Evolutionary conservation across 1,140 invertebrate species (phyloP).

Genomic region (Lycorma delicatula): DNA sequence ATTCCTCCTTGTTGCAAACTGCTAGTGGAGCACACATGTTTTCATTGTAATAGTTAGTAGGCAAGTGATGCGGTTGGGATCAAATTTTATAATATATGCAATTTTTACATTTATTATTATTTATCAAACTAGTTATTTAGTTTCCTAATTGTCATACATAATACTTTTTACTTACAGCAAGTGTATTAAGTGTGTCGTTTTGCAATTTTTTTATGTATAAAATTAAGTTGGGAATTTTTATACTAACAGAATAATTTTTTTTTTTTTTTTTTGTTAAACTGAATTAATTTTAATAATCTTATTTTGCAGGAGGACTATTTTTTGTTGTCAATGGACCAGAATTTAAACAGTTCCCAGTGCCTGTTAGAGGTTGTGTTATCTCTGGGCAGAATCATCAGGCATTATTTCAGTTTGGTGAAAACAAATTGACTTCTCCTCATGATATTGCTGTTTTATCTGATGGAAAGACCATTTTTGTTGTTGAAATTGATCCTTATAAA

Average conservation of each 20-base stretch:
- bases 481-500: conserved; percentile 56
- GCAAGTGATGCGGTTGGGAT: too few species aligned
- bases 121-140: too few species aligned
- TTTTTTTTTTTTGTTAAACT: neutral
- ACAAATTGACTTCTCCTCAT: conserved; percentile 59
- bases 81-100: too few species aligned
- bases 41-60: too few species aligned
- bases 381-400: conserved; percentile 49
- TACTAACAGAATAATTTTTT: neutral
- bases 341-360: conserved; percentile 14
- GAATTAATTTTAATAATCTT: conserved; percentile 10
- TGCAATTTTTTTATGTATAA: too few species aligned
- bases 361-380: conserved; percentile 57
- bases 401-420: conserved; percentile 47
- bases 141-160: too few species aligned
- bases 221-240: too few species aligned
- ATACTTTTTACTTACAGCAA: too few species aligned
- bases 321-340: conserved; percentile 42
- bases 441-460: conserved; percentile 60
- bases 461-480: conserved; percentile 61
- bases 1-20: too few species aligned
- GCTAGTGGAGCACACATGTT: too few species aligned
- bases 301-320: conserved; percentile 38
- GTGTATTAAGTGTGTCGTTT: too few species aligned
- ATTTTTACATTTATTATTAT: too few species aligned